Evolutionary conservation across 1,140 invertebrate species (phyloP), one percentile per base, ranked within the genome.

Genomic region (Caerostris extrusa): DNA sequence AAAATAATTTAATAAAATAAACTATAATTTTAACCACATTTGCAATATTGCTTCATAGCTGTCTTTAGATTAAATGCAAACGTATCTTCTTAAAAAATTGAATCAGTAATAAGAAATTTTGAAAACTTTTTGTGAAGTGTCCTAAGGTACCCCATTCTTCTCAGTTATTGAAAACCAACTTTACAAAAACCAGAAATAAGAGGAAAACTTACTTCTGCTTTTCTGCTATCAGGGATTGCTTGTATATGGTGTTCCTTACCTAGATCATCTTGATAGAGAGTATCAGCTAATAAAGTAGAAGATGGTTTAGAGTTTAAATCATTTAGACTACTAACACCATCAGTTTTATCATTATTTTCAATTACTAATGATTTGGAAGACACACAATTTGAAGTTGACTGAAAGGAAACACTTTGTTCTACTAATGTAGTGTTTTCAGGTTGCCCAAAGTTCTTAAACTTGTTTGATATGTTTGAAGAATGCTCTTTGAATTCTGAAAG

Each of bases 131-230:
- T 34, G 34, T 34, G 34, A 34, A 34, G 34, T 34, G 34, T 34
- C 34, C 34, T 34, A 34, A 34, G 34, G 34, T 34, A 34, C 34
- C 34, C 34, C 34, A 34, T 34, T 34, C 34, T 34, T 34, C 34
- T 34, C 34, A 34, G 34, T 34, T 34, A 34, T 34, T 34, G 34
- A 34, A 34, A 34, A 34, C 34, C 34, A 34, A 34, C 34, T 34
- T 34, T 34, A 34, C 34, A 34, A 90, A 90, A 91, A 82, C 69
- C 91, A 93, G 69, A 93, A 88, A 93, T 69, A 82, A 93, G 67
- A 89, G n/a, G 81, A 60, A n/a, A 93, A 93, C 92, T 93, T 93
- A 93, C 92, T 93, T 93, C 92, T 89, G 85, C 34, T 93, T 93
- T 89, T 60, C 69, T 88, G 85, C 67, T 81, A 58, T 88, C 92